Percentiles rank a stretch among this genome's conserved stretches.
These are phyloP conservation scores for Vanessa tameamea DNA, from an alignment of 1,140 invertebrate species.

Conservation along the genomic window DNA sequence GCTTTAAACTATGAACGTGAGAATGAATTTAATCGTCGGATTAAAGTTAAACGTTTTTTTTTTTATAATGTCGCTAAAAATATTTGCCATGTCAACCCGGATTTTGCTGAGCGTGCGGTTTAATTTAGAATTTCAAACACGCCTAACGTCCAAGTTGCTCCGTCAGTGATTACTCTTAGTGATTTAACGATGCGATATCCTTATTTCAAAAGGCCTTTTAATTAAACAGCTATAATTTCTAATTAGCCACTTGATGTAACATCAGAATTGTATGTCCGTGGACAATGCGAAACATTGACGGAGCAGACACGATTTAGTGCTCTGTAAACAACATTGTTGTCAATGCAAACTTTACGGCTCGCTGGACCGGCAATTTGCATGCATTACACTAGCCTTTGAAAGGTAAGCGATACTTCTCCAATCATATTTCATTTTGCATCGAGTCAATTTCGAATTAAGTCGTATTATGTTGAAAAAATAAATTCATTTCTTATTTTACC, in stretches of 20 bases:
- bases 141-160: slow-evolving; percentile 39
- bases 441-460: slow-evolving; percentile 6
- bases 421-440: slow-evolving; percentile 26
- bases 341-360: slow-evolving; percentile 45
- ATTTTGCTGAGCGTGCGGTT: slow-evolving; percentile 14
- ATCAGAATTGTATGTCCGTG: slow-evolving; percentile 39
- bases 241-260: slow-evolving; percentile 54
- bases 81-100: slow-evolving; percentile 12
- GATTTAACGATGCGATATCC: slow-evolving; percentile 56
- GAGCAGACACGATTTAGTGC: slow-evolving; percentile 46
- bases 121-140: slow-evolving; percentile 54
- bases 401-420: slow-evolving; percentile 14
- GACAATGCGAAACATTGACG: slow-evolving; percentile 46
- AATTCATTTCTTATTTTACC: slow-evolving; percentile 1
- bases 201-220: slow-evolving; percentile 50
- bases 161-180: slow-evolving; percentile 55
- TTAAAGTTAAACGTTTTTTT: not conserved
- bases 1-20: not conserved
- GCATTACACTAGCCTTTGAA: slow-evolving; percentile 22
- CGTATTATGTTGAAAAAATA: not conserved
- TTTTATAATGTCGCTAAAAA: not conserved
- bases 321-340: slow-evolving; percentile 51
- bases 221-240: slow-evolving; percentile 55
- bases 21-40: slow-evolving; percentile 1
- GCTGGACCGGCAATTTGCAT: slow-evolving; percentile 42